These are phyloP conservation scores for Gymnarchus niloticus DNA, from an alignment of 2,113 vertebrate genomes.

Conservation along the genomic window DNA sequence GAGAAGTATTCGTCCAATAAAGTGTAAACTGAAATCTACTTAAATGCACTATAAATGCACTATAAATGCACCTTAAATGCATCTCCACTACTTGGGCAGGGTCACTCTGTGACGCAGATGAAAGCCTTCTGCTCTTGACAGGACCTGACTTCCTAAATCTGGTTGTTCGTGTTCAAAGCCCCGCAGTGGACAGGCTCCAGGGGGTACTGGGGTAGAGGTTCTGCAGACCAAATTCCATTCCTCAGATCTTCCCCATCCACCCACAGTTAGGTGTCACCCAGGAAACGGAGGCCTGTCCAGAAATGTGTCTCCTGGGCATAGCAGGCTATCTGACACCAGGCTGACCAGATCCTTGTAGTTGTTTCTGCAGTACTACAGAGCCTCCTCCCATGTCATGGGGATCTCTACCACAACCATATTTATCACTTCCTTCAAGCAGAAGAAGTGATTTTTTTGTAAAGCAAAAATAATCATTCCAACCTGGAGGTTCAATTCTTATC, in stretches of 20 bases:
- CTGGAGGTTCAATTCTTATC: background rate
- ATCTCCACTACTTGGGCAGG: too few species aligned
- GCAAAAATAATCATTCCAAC: background rate
- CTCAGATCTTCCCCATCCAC: background rate
- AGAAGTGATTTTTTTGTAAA: background rate
- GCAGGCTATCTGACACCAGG: background rate
- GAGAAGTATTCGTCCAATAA: too few species aligned
- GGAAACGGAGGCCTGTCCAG: constrained; percentile 31
- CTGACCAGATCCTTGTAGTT: constrained; percentile 10
- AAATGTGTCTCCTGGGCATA: constrained; percentile 1
- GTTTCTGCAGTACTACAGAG: background rate
- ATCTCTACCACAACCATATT: background rate
- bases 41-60: too few species aligned
- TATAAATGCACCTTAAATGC: too few species aligned
- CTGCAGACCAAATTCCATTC: background rate
- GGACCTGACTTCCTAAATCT: background rate
- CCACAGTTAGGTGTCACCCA: constrained; percentile 30
- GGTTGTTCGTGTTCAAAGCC: constrained; percentile 18
- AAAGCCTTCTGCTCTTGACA: background rate
- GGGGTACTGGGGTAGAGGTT: constrained; percentile 29
- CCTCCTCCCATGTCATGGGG: background rate
- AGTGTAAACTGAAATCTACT: too few species aligned
- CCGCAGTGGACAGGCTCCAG: constrained; percentile 32
- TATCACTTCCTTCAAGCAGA: background rate
- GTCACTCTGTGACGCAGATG: background rate